phyloP scores from a whole-genome alignment of 2,888 invertebrate species.

The Mystacides longicornis region DNA sequence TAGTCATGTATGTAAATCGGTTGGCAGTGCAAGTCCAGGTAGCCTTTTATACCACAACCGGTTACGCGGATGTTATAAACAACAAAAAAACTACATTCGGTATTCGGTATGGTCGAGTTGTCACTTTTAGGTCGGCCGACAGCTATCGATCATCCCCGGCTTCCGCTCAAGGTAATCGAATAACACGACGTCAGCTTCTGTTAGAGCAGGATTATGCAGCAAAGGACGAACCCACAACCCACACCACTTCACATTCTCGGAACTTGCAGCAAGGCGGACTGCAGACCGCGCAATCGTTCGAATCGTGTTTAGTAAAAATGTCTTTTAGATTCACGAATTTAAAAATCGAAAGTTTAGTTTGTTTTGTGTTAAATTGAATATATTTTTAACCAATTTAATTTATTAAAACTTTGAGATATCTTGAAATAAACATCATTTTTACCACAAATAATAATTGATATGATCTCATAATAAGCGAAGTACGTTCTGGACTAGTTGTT shows the following conservation, averaged over 20 bases:
- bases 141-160: constrained; percentile 13
- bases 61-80: constrained; percentile 12
- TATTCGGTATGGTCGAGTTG: constrained; percentile 5
- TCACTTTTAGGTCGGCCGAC: constrained; percentile 14
- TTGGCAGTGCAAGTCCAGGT: not conserved
- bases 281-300: too few relatives aligned
- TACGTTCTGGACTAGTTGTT: too few relatives aligned
- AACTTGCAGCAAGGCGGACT: too few relatives aligned
- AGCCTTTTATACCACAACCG: constrained; percentile 8
- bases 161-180: constrained; percentile 9
- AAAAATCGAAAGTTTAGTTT: too few relatives aligned
- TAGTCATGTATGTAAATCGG: constrained; percentile 10
- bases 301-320: too few relatives aligned
- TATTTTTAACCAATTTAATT: too few relatives aligned
- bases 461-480: too few relatives aligned
- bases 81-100: constrained; percentile 5
- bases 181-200: constrained; percentile 14
- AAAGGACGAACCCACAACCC: not conserved
- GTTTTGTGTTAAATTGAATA: too few relatives aligned
- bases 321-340: too few relatives aligned
- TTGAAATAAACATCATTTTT: too few relatives aligned
- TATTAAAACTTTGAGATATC: too few relatives aligned
- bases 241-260: not conserved
- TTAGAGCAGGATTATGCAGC: constrained; percentile 10
- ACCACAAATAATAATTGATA: too few relatives aligned